phyloP scores from a whole-genome alignment of 1,140 invertebrate species.

The Rhizoglyphus robini region DNA sequence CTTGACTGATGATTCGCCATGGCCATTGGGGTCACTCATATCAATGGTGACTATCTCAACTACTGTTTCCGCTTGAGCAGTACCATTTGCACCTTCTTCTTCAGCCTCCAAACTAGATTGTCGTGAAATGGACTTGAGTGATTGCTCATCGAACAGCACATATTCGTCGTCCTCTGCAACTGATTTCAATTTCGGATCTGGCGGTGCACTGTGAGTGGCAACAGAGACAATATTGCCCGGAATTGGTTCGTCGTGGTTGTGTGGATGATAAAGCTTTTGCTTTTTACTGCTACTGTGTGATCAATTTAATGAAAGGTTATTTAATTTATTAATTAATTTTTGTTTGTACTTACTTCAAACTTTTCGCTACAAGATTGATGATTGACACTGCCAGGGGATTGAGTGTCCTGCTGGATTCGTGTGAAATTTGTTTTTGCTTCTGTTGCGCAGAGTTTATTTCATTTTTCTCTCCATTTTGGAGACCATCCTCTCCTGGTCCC shows the following conservation, averaged over 20 bases:
- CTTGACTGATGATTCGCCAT: too few species aligned
- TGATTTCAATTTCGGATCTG: neutral
- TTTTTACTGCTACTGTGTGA: too few species aligned
- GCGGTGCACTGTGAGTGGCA: neutral
- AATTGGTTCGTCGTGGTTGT: neutral
- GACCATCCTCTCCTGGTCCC: neutral
- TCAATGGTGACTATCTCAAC: too few species aligned
- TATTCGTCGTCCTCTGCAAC: neutral
- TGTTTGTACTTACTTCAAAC: too few species aligned
- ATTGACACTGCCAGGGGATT: constrained; percentile 1
- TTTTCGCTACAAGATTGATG: neutral
- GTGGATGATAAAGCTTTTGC: neutral
- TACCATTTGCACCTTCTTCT: too few species aligned
- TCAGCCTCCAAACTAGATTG: too few species aligned
- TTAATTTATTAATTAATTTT: too few species aligned
- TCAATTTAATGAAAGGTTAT: too few species aligned
- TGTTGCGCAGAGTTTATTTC: neutral
- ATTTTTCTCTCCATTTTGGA: neutral
- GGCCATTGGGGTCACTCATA: too few species aligned
- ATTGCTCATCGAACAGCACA: neutral
- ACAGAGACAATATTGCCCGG: neutral
- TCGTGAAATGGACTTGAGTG: too few species aligned
- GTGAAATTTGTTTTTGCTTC: neutral
- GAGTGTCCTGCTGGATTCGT: neutral
- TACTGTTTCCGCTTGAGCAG: too few species aligned